Base-by-base conservation (phyloP, 2,888 invertebrate genomes). In the Margaritifera margaritifera region DNA sequence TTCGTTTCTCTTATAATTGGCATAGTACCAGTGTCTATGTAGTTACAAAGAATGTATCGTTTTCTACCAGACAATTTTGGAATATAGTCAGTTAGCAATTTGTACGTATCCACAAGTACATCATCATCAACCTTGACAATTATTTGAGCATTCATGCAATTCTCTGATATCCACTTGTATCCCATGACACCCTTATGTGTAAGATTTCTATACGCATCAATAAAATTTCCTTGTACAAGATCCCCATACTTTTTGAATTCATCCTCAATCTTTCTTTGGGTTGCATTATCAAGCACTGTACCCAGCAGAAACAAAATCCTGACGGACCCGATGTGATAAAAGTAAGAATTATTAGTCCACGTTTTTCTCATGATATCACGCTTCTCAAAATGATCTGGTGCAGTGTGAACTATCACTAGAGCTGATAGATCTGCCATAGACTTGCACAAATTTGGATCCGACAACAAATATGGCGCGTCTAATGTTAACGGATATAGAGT, bases 91-190 rank as follows among this genome's bases (percentile, higher is more conserved):
- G 52, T 61, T 52, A 74, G 68, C 18, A 77, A 52, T 63, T 68
- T 65, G 55, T 71, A 74, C 31, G 64, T 80, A 61, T 84, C 77
- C 11, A 84, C 71, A 22, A 83, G 76, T 3, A 82, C 72, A 64
- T 82, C 82, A 68, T 84, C 84, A 59, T 83, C 82, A 4, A 80
- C 78, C 66, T 84, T 83, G 6, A 84, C 61, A 50, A 77, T 73
- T 59, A 74, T 75, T 51, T 74, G 60, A n/a, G 79, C 81, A 62
- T 83, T 75, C 31, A 59, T 54, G 56, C 84, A 84, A 51, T 72
- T 62, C n/a, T 72, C 71, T 11, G 79, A 61, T 20, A 83, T 73
- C 84, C 83, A 84, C n/a, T n/a, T n/a, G n/a, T n/a, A n/a, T n/a
- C n/a, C n/a, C n/a, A n/a, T n/a, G n/a, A n/a, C n/a, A n/a, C n/a